Evolutionary conservation across 2,888 invertebrate species (phyloP).

Genomic region (Acholoe squamosa): DNA sequence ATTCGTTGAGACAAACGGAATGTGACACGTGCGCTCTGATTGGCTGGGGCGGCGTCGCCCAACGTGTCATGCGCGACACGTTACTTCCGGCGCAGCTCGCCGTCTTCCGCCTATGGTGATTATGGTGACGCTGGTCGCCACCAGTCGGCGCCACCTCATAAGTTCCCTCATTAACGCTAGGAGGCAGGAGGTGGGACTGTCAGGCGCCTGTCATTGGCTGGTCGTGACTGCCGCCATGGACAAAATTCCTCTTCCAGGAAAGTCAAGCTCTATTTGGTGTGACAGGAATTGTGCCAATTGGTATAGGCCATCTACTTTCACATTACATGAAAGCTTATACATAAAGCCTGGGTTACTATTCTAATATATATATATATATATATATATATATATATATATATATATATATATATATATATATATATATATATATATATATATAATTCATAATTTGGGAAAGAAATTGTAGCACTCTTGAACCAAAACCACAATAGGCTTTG

Average conservation of each 20-base stretch:
- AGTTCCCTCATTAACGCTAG: not conserved
- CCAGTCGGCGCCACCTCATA: not conserved
- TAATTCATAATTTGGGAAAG: too few species aligned
- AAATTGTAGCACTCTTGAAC: too few species aligned
- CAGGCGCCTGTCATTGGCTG: not conserved
- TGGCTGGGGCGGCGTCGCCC: not conserved
- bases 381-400: too few species aligned
- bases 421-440: too few species aligned
- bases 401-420: too few species aligned
- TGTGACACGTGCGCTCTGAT: conserved; percentile 1
- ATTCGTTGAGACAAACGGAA: not conserved
- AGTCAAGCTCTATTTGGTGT: not conserved
- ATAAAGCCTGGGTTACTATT: too few species aligned
- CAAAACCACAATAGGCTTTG: too few species aligned
- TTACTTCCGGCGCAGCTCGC: not conserved
- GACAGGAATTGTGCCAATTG: not conserved
- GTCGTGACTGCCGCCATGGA: not conserved
- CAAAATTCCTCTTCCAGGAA: not conserved
- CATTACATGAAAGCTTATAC: not conserved
- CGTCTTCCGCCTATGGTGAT: not conserved
- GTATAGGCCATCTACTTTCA: not conserved
- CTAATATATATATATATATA: too few species aligned
- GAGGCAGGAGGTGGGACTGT: not conserved
- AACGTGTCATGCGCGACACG: conserved; percentile 30
- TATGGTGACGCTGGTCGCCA: not conserved